Evolutionary conservation across 2,888 invertebrate genomes (phyloP).

Genomic region (Eupithecia vulgata): DNA sequence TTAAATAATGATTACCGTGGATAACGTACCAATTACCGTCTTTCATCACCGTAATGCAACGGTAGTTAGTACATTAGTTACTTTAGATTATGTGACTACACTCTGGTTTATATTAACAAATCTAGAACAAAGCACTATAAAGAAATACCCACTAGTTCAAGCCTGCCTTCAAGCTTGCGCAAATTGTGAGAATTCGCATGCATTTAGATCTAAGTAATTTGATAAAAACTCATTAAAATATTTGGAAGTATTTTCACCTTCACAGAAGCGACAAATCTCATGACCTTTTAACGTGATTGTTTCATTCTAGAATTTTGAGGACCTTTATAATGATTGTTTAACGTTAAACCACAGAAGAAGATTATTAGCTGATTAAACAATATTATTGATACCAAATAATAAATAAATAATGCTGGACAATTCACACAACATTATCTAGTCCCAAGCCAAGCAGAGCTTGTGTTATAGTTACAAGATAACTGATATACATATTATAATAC

Average conservation of each 20-base stretch:
- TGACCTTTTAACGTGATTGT: conserved; percentile 39
- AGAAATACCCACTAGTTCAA: conserved; percentile 34
- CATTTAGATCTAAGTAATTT: conserved; percentile 36
- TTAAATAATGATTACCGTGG: not conserved
- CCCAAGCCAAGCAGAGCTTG: no score
- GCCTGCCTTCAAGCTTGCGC: conserved; percentile 31
- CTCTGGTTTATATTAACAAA: conserved; percentile 37
- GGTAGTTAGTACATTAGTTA: conserved; percentile 30
- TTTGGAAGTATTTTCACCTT: conserved; percentile 39
- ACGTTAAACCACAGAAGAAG: no score
- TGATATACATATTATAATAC: no score
- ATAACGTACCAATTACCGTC: not conserved
- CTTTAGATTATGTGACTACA: conserved; percentile 41
- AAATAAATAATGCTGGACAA: no score
- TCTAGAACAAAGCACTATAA: conserved; percentile 42
- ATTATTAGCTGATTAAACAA: not conserved
- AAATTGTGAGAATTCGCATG: conserved; percentile 41
- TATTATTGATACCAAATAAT: not conserved
- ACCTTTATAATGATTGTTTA: not conserved
- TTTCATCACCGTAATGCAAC: conserved; percentile 23
- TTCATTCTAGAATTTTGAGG: not conserved
- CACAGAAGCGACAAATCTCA: conserved; percentile 28
- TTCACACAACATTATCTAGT: no score
- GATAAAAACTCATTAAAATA: conserved; percentile 28
- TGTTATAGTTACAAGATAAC: no score